Percentiles rank a stretch among this genome's conserved stretches.
These are phyloP conservation scores for Listronotus oregonensis DNA, from an alignment of 1,140 invertebrate genomes.

Conservation along the genomic window DNA sequence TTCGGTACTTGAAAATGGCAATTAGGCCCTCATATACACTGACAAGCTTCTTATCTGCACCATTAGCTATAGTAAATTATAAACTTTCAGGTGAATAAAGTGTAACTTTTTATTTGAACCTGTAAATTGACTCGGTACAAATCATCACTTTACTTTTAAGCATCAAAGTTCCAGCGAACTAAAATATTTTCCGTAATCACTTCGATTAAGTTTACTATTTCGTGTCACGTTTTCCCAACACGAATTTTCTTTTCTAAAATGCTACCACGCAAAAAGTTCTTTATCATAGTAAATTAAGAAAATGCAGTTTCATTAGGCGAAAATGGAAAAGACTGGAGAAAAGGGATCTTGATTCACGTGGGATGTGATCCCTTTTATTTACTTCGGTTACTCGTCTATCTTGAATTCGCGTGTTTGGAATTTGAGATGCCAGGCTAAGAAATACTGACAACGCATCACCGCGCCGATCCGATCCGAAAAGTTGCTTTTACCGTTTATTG, in stretches of 20 bases:
- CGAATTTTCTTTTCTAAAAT: not conserved
- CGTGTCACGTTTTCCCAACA: constrained; percentile 14
- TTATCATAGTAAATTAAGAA: constrained; percentile 28
- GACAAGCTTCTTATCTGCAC: too few species aligned
- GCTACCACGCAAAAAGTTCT: constrained; percentile 13
- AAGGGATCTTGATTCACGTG: constrained; percentile 18
- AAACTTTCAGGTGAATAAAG: too few species aligned
- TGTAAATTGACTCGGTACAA: too few species aligned
- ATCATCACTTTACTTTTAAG: too few species aligned
- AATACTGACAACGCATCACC: not conserved
- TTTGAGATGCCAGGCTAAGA: constrained; percentile 13
- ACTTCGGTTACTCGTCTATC: constrained; percentile 29
- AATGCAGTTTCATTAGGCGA: constrained; percentile 32
- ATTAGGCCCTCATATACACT: too few species aligned
- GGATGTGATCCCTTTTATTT: constrained; percentile 32
- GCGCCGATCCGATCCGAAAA: not conserved
- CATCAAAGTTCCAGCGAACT: not conserved
- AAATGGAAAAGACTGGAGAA: constrained; percentile 17
- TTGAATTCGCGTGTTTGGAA: constrained; percentile 26
- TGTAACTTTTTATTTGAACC: too few species aligned
- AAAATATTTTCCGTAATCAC: not conserved
- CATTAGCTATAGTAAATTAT: too few species aligned
- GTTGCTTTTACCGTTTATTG: not conserved
- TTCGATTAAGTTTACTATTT: constrained; percentile 5
- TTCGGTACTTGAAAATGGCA: too few species aligned